These are phyloP conservation scores for Lichenostomus cassidix DNA, from an alignment of 2,113 vertebrate genomes.

Conservation along the genomic window DNA sequence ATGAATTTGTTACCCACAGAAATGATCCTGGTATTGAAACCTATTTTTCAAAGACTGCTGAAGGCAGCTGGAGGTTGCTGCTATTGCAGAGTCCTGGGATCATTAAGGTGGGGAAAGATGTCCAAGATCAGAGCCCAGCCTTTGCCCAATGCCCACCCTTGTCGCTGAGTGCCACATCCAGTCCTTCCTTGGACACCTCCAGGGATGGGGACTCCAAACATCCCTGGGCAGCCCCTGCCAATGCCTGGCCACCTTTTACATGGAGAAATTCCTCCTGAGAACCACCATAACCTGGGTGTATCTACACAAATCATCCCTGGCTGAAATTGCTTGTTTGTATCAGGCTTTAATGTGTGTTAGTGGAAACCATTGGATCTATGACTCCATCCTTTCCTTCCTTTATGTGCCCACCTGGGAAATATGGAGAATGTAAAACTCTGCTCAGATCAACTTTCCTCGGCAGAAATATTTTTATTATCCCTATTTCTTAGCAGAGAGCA, in stretches of 20 bases:
- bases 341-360: neutral
- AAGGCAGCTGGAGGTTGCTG: neutral
- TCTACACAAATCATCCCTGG: neutral
- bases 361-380: neutral
- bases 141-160: neutral
- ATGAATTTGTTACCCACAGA: neutral
- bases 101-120: neutral
- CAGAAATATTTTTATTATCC: slow-evolving; percentile 61
- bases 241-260: neutral
- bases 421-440: slow-evolving; percentile 35
- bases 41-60: neutral
- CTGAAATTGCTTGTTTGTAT: neutral
- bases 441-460: slow-evolving; percentile 39
- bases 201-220: too few species aligned
- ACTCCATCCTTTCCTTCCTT: neutral
- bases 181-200: neutral
- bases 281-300: neutral
- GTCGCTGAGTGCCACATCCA: rapidly evolving
- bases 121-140: neutral
- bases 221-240: neutral
- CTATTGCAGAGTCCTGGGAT: neutral
- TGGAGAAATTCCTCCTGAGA: neutral
- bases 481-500: slow-evolving; percentile 15
- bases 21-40: neutral
- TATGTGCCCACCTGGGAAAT: slow-evolving; percentile 47